Conservation (phyloP, 2,888 invertebrate species). For the Ichneumoninae sp. region DNA sequence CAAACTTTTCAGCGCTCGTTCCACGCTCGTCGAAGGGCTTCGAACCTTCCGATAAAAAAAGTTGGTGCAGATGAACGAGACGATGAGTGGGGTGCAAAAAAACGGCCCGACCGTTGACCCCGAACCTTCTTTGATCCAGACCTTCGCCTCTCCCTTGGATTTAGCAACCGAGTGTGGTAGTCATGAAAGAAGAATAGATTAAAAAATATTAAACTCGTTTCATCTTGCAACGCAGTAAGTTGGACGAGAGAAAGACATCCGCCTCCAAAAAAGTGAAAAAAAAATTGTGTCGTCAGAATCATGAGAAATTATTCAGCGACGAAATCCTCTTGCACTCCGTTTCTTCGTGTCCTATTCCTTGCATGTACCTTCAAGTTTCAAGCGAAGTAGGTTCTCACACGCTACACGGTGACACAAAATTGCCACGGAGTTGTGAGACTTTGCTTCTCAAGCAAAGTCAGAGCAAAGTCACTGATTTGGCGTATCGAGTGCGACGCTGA, state of each 20-base stretch:
- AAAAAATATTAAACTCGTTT: slow-evolving; percentile 37
- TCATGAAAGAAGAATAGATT: background rate
- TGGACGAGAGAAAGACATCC: background rate
- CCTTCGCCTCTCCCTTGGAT: slow-evolving; percentile 26
- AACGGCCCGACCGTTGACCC: slow-evolving; percentile 21
- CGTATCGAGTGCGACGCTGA: background rate
- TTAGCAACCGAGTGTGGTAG: slow-evolving; percentile 31
- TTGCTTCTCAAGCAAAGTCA: slow-evolving; percentile 21
- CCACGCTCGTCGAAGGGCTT: background rate
- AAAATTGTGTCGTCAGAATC: background rate
- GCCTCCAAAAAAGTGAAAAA: background rate
- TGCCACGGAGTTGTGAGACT: slow-evolving; percentile 3
- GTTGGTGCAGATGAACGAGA: slow-evolving; percentile 9
- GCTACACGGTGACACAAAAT: background rate
- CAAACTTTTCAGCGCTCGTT: slow-evolving; percentile 37
- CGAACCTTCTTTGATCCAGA: slow-evolving; percentile 52
- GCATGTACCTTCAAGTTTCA: slow-evolving; percentile 74
- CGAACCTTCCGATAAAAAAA: slow-evolving; percentile 29
- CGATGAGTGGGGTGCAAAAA: slow-evolving; percentile 6
- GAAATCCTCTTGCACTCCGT: background rate
- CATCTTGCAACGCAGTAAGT: background rate
- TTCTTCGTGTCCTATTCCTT: slow-evolving; percentile 65
- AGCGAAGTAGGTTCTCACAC: slow-evolving; percentile 70
- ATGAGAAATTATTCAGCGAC: background rate
- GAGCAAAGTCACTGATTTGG: too few species aligned